These are phyloP conservation scores for Baronia brevicornis DNA, from an alignment of 2,888 invertebrate genomes.

Conservation along the genomic window DNA sequence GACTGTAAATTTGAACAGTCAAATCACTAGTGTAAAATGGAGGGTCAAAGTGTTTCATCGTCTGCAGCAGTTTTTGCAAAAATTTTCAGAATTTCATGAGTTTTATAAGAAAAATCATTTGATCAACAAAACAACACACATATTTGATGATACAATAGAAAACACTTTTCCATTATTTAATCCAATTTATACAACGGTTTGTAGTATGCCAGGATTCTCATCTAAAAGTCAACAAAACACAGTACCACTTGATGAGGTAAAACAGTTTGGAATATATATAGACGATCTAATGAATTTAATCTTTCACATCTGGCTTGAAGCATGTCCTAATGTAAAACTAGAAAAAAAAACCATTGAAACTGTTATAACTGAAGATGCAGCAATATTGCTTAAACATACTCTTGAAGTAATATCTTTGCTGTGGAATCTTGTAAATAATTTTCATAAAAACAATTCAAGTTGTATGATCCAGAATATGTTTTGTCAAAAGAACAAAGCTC, in stretches of 20 bases:
- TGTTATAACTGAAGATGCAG: slow-evolving; percentile 78
- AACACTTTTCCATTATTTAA: slow-evolving; percentile 50
- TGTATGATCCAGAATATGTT: slow-evolving; percentile 67
- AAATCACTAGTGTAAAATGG: slow-evolving; percentile 86
- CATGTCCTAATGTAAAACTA: slow-evolving; percentile 68
- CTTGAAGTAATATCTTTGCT: slow-evolving; percentile 78
- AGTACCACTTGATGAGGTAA: slow-evolving; percentile 50
- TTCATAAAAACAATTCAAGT: slow-evolving; percentile 42
- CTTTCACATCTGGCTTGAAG: slow-evolving; percentile 90
- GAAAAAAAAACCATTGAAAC: slow-evolving; percentile 59
- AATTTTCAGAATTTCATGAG: slow-evolving; percentile 45
- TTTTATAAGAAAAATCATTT: slow-evolving; percentile 25
- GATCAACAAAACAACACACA: slow-evolving; percentile 24
- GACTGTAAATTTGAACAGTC: slow-evolving; percentile 80
- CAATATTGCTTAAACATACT: slow-evolving; percentile 77
- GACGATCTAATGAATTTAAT: slow-evolving; percentile 84
- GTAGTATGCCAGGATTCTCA: slow-evolving; percentile 56
- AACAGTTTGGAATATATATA: slow-evolving; percentile 77
- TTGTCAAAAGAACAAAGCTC: slow-evolving; percentile 63
- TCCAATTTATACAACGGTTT: slow-evolving; percentile 43
- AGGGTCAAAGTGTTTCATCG: slow-evolving; percentile 83
- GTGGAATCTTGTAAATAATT: slow-evolving; percentile 59
- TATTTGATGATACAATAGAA: slow-evolving; percentile 37
- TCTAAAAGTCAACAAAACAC: slow-evolving; percentile 47
- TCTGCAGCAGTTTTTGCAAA: slow-evolving; percentile 71